phyloP scores from a whole-genome alignment of 35 echinoderm and acorn worm species.

The Holothuria glaberrima region DNA sequence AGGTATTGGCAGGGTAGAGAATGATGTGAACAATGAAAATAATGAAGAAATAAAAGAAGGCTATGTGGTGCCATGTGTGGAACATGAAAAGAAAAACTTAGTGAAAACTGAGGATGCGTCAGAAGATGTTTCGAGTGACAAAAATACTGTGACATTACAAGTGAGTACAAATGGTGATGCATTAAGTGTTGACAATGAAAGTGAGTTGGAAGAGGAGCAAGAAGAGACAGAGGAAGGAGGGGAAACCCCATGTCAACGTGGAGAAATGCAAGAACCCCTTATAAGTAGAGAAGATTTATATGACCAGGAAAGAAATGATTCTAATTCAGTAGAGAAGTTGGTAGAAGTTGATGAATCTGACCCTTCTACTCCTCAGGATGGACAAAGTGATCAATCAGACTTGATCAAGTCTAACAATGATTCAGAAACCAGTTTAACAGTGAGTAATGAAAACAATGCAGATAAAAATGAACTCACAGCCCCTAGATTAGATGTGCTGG shows the following conservation, averaged over 20 bases:
- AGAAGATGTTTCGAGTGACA: no score
- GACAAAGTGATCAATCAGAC: no score
- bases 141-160: neutral
- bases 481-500: constrained; percentile 77
- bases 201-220: neutral
- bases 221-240: neutral
- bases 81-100: neutral
- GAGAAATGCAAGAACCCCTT: neutral
- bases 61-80: no score
- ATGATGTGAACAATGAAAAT: neutral
- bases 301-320: neutral
- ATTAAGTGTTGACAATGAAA: constrained; percentile 14
- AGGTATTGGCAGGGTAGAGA: neutral
- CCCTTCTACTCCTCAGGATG: neutral
- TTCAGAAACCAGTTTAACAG: no score
- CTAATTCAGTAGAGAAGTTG: no score
- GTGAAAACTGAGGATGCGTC: neutral
- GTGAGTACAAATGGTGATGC: neutral
- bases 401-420: no score
- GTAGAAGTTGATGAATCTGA: neutral
- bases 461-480: neutral
- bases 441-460: no score
- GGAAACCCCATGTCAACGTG: neutral
- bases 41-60: neutral
- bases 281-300: neutral